A percentile compares a stretch with the other conserved stretches of the same genome.
Evolutionary conservation across 2,888 invertebrate genomes (phyloP).

Genomic region (Polietes domitor): DNA sequence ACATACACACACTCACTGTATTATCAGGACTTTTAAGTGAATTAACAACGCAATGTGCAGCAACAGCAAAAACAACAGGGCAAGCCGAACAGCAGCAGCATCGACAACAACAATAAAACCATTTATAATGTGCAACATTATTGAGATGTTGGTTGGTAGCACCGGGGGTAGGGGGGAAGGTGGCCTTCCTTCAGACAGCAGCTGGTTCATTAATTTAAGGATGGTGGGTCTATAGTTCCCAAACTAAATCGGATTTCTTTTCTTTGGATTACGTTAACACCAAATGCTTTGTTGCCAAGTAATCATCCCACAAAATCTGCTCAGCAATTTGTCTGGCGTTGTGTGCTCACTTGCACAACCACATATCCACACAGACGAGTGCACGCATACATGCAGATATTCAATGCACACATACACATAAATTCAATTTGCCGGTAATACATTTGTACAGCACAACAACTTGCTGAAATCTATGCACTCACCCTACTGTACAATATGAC

Average conservation of each 20-base stretch:
- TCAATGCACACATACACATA: background rate
- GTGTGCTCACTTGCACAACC: background rate
- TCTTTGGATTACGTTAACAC: conserved; percentile 4
- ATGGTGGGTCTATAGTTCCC: background rate
- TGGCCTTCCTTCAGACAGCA: background rate
- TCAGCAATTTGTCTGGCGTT: conserved; percentile 13
- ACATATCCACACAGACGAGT: too few relatives aligned
- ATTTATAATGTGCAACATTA: conserved; percentile 8
- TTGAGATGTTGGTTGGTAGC: too few relatives aligned
- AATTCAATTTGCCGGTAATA: conserved; percentile 15
- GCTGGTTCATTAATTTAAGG: conserved; percentile 18
- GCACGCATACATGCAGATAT: too few relatives aligned
- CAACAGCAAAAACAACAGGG: too few relatives aligned
- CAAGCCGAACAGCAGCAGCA: background rate
- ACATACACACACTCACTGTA: background rate
- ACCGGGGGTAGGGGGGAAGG: background rate
- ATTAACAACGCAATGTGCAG: conserved; percentile 29
- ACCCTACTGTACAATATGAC: too few relatives aligned
- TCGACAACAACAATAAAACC: background rate
- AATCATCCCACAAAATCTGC: conserved; percentile 15
- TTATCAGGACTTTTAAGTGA: conserved; percentile 18
- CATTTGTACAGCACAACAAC: conserved; percentile 43
- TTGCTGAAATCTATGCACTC: conserved; percentile 6
- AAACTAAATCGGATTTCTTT: conserved; percentile 24
- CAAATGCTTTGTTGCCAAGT: conserved; percentile 18